phyloP scores from a whole-genome alignment of 2,888 invertebrate species.

The Pammene fasciana region DNA sequence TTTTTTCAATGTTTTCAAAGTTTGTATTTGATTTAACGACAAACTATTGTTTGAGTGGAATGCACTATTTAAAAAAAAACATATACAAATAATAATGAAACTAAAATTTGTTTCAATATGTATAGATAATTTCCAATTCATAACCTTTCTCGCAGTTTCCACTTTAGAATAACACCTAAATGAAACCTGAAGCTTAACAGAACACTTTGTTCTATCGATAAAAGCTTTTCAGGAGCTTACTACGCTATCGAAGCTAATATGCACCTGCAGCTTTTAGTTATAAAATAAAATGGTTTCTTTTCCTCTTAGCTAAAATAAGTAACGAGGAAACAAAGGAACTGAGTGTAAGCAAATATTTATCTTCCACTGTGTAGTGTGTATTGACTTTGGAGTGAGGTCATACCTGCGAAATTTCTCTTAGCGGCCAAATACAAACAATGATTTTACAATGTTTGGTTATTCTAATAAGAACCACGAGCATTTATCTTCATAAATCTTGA shows the following conservation, averaged over 20 bases:
- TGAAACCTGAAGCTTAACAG: constrained; percentile 53
- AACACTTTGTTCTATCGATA: constrained; percentile 55
- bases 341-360: constrained; percentile 36
- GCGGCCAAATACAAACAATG: constrained; percentile 34
- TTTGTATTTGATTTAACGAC: too few relatives aligned
- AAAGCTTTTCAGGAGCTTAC: constrained; percentile 43
- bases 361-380: constrained; percentile 16
- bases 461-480: constrained; percentile 8
- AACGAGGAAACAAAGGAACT: constrained; percentile 32
- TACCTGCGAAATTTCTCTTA: constrained; percentile 39
- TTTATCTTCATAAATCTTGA: not conserved
- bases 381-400: constrained; percentile 32
- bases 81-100: not conserved
- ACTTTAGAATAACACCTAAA: constrained; percentile 22
- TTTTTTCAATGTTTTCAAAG: too few relatives aligned
- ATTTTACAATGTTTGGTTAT: constrained; percentile 18
- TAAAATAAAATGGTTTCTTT: constrained; percentile 24
- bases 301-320: constrained; percentile 9
- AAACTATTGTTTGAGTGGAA: too few relatives aligned
- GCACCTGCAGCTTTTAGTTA: constrained; percentile 44
- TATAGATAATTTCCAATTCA: not conserved
- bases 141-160: constrained; percentile 1
- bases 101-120: not conserved
- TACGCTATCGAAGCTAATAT: constrained; percentile 44
- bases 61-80: too few relatives aligned